Conservation (phyloP, 2,113 vertebrate species). For the Peucedramus taeniatus region DNA sequence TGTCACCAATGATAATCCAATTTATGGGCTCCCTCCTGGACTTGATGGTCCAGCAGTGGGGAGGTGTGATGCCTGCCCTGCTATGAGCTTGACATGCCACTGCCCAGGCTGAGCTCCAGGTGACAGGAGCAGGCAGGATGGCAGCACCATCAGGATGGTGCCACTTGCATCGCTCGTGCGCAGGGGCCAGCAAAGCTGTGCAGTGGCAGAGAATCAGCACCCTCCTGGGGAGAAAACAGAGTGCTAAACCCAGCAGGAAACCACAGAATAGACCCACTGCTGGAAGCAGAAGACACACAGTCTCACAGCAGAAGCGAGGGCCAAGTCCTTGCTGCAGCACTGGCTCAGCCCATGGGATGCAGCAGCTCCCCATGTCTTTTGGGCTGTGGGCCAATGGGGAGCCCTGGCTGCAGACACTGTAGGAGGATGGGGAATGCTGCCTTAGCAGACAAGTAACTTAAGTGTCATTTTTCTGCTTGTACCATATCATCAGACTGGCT, state of each 20-base stretch:
- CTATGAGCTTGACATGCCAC: not conserved
- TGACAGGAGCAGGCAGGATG: not conserved
- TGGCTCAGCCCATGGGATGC: not conserved
- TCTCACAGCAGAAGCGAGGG: not conserved
- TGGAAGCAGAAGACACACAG: not conserved
- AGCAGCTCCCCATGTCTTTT: not conserved
- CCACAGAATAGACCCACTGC: not conserved
- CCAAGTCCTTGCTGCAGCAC: not conserved
- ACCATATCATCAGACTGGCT: not conserved
- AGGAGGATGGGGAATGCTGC: not conserved
- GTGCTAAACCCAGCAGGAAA: not conserved
- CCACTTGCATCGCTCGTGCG: accelerated
- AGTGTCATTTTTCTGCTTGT: not conserved
- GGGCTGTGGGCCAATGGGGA: not conserved
- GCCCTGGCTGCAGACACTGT: not conserved
- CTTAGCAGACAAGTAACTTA: not conserved
- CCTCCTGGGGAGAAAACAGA: not conserved
- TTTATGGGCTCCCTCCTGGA: not conserved
- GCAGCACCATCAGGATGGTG: not conserved
- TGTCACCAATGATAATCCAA: not conserved
- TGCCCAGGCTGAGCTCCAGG: accelerated
- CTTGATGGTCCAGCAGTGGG: not conserved
- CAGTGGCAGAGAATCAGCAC: not conserved
- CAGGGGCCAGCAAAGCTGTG: not conserved
- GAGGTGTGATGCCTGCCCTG: not conserved